Percentiles rank a stretch among this genome's conserved stretches.
These are phyloP conservation scores for Calephelis virginiensis DNA, from an alignment of 1,140 invertebrate species.

Conservation along the genomic window DNA sequence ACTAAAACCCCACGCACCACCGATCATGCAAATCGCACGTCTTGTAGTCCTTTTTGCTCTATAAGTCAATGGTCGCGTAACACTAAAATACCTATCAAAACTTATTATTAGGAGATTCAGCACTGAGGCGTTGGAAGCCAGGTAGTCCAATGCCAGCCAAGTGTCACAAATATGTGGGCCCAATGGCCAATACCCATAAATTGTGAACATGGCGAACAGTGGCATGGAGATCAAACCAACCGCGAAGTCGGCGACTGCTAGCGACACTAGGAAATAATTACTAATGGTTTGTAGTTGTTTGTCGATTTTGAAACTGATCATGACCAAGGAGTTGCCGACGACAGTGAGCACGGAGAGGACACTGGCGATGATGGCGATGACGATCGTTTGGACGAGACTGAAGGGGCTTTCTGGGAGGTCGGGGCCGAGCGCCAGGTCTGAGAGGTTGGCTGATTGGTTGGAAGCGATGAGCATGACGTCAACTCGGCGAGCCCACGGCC, in stretches of 20 bases:
- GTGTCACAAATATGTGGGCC: constrained; percentile 94
- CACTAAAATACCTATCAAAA: constrained; percentile 95
- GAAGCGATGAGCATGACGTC: constrained; percentile 71
- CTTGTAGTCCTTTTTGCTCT: constrained; percentile 95
- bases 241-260: constrained; percentile 95
- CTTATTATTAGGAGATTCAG: constrained; percentile 96
- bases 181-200: constrained; percentile 94
- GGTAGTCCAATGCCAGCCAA: constrained; percentile 96
- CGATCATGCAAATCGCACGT: constrained; percentile 96
- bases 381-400: constrained; percentile 85
- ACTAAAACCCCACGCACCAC: constrained; percentile 94
- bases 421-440: constrained; percentile 59
- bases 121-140: constrained; percentile 96
- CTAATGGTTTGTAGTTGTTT: constrained; percentile 98
- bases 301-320: constrained; percentile 97
- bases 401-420: constrained; percentile 80
- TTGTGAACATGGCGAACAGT: constrained; percentile 91
- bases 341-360: constrained; percentile 91
- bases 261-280: constrained; percentile 97
- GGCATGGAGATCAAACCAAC: constrained; percentile 96
- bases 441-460: constrained; percentile 59
- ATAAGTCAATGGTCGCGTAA: constrained; percentile 98
- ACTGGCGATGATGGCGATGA: constrained; percentile 89
- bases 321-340: constrained; percentile 96
- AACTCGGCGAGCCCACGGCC: constrained; percentile 61